Evolutionary conservation across 2,797 vertebrate genomes (phyloP), one percentile per base, ranked within the genome.

Genomic region (Harpia harpyja): DNA sequence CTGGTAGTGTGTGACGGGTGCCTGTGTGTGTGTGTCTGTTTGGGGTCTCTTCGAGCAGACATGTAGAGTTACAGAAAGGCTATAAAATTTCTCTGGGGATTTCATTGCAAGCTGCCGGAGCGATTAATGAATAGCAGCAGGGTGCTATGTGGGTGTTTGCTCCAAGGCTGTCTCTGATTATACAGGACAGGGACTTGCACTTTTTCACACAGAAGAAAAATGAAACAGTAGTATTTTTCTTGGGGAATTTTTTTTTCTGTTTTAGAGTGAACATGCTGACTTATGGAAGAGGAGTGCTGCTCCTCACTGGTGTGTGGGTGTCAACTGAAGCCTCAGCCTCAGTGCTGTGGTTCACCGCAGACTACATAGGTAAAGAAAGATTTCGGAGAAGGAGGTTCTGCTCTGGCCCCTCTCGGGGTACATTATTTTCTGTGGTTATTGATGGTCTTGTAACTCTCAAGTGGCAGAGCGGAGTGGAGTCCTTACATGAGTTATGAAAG

Each of bases 121-220:
- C 43, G 14, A 90, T 93, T 96, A 95, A 95, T 95, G 95, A 95
- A 91, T 64, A 95, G 89, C 93, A 97, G 96, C 89, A 92, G 89
- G 96, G 91, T 93, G 91, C 85, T 92, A 69, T n/a, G 93, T 96
- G 94, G 92, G 94, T 93, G 92, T 94, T 97, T 97, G 91, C 91
- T 97, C 64, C 75, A 74, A 94, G 88, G 78, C 93, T 96, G 72
- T 94, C 76, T 92, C 84, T 93, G 79, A 92, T 95, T 96, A 60
- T 82, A 89, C 93, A 94, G 93, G 94, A 89, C 79, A 95, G 72
- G 82, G 92, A 82, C 87, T 96, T 3, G 25, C 89, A 93, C 89
- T 95, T 97, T 96, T 95, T 94, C 75, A 79, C 76, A 60, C 44
- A 78, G 65, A 80, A 93, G 39, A 53, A 92, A 85, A 48, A 74